Evolutionary conservation across 2,888 invertebrate species (phyloP).

Genomic region (Eudasyphora cyanicolor): DNA sequence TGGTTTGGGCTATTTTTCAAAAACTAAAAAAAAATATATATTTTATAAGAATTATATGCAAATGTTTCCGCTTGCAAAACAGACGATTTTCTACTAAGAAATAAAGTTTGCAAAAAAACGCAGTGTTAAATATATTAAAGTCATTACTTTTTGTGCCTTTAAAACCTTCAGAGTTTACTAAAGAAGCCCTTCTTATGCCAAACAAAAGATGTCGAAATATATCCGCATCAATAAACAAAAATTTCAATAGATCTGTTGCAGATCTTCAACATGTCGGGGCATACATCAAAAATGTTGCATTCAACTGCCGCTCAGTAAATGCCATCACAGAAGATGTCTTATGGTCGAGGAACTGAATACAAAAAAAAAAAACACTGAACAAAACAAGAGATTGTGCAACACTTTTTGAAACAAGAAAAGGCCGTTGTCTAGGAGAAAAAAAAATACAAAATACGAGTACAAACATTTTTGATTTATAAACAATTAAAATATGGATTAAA

Average conservation of each 20-base stretch:
- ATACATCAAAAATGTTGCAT: constrained; percentile 53
- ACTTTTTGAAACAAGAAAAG: constrained; percentile 33
- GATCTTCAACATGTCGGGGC: constrained; percentile 47
- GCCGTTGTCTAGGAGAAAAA: not conserved
- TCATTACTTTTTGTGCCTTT: not conserved
- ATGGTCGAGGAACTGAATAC: not conserved
- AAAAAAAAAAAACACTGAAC: not conserved
- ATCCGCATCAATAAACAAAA: constrained; percentile 47
- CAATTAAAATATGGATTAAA: constrained; percentile 57
- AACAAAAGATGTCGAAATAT: constrained; percentile 41
- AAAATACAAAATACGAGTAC: not conserved
- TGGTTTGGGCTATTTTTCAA: too few species aligned
- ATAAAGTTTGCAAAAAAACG: too few species aligned
- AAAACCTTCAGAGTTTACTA: constrained; percentile 27
- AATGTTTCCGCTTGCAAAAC: too few species aligned
- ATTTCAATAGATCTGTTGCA: constrained; percentile 4
- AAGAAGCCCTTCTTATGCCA: not conserved
- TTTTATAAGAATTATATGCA: too few species aligned
- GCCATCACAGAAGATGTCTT: not conserved
- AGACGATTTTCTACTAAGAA: too few species aligned
- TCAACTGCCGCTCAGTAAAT: not conserved
- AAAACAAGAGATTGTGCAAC: constrained; percentile 30
- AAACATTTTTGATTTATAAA: constrained; percentile 59
- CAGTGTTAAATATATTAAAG: too few species aligned
- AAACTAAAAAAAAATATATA: too few species aligned